Evolutionary conservation across 2,797 vertebrate species (phyloP).

Genomic region (Scyliorhinus canicula): DNA sequence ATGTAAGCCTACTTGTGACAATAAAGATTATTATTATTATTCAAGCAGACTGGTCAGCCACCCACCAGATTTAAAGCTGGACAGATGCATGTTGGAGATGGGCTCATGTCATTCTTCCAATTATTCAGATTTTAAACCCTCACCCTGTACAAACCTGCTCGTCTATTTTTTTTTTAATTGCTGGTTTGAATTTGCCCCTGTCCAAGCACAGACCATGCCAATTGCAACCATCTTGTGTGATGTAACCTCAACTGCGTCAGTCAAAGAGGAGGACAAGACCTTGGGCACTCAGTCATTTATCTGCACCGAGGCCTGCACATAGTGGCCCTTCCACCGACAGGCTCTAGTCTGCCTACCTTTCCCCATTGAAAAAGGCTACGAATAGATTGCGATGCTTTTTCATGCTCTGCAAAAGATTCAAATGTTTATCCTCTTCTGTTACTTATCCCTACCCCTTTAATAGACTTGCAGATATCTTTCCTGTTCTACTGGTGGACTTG

Average conservation of each 20-base stretch:
- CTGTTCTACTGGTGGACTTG: neutral
- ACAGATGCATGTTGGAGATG: neutral
- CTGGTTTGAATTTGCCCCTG: neutral
- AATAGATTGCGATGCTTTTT: neutral
- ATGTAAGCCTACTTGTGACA: too few relatives aligned
- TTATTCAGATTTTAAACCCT: neutral
- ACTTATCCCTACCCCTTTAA: neutral
- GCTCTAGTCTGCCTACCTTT: neutral
- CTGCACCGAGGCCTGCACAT: neutral
- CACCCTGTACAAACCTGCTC: neutral
- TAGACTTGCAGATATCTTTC: neutral
- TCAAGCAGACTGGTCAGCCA: neutral
- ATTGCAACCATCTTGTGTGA: neutral
- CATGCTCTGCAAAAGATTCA: neutral
- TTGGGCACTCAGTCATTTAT: neutral
- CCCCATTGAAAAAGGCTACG: neutral
- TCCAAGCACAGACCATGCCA: neutral
- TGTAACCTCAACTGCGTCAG: neutral
- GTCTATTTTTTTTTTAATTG: neutral
- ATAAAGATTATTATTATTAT: too few relatives aligned
- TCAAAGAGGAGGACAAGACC: neutral
- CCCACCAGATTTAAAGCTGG: neutral
- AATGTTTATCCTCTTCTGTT: neutral
- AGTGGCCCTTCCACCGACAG: neutral
- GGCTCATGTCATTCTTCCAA: neutral